phyloP scores from a whole-genome alignment of 2,888 invertebrate species.

The Pilophorus perplexus region DNA sequence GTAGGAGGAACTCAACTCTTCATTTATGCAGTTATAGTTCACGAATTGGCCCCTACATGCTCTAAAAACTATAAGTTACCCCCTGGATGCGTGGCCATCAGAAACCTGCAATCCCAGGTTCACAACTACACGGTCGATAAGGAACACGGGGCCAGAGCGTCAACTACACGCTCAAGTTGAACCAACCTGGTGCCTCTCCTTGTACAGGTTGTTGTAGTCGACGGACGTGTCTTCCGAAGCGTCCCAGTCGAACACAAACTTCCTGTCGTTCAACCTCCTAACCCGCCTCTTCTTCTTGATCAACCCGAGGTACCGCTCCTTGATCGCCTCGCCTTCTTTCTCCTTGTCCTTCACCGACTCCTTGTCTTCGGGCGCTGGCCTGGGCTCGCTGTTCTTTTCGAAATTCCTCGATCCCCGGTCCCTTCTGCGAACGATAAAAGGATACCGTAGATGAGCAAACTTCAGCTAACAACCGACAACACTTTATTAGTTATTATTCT shows the following conservation, averaged over 20 bases:
- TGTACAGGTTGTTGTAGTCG: slow-evolving; percentile 96
- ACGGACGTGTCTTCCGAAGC: slow-evolving; percentile 96
- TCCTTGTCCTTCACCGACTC: slow-evolving; percentile 79
- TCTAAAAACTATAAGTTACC: too few relatives aligned
- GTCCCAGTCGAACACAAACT: slow-evolving; percentile 99
- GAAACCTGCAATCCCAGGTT: too few relatives aligned
- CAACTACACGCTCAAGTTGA: too few relatives aligned
- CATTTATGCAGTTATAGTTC: too few relatives aligned
- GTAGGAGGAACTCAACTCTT: too few relatives aligned
- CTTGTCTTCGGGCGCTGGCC: slow-evolving; percentile 56
- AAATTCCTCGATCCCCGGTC: slow-evolving; percentile 40
- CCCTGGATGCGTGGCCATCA: too few relatives aligned
- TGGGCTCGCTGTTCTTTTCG: background rate
- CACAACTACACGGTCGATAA: too few relatives aligned
- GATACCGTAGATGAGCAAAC: background rate
- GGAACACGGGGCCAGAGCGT: too few relatives aligned
- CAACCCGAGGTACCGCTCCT: slow-evolving; percentile 90
- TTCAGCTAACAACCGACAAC: too few relatives aligned
- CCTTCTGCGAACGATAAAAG: slow-evolving; percentile 38
- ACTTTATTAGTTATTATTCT: too few relatives aligned
- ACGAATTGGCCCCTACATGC: too few relatives aligned
- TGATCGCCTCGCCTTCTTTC: slow-evolving; percentile 90
- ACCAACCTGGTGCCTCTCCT: slow-evolving; percentile 79
- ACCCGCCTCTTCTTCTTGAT: slow-evolving; percentile 90
- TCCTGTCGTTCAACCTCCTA: slow-evolving; percentile 90